These are phyloP conservation scores for Brachynemurus nebulosus DNA, from an alignment of 2,888 invertebrate genomes.

Conservation along the genomic window DNA sequence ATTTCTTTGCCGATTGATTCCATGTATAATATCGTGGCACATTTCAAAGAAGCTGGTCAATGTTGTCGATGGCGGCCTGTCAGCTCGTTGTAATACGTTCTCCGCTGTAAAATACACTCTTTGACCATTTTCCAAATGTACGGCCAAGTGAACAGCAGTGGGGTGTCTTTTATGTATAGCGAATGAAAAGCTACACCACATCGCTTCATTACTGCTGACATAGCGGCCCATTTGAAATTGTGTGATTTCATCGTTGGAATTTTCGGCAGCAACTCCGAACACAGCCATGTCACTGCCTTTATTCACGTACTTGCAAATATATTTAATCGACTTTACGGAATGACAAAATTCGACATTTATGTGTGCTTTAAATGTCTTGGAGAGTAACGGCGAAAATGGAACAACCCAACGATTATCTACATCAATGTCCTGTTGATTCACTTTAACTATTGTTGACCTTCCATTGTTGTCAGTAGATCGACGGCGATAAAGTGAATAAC, in stretches of 20 bases:
- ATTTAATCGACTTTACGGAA: too few relatives aligned
- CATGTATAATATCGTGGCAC: conserved; percentile 23
- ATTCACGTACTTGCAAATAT: conserved; percentile 30
- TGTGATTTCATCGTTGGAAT: conserved; percentile 20
- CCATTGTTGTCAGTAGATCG: conserved; percentile 18
- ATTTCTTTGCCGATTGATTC: conserved; percentile 22
- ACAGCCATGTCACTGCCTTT: conserved; percentile 29
- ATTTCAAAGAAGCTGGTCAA: conserved; percentile 17
- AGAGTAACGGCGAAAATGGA: conserved; percentile 24
- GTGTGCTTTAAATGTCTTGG: conserved; percentile 24
- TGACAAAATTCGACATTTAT: conserved; percentile 30
- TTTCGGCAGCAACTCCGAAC: conserved; percentile 21
- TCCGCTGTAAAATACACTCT: conserved; percentile 7
- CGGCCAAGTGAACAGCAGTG: conserved; percentile 20
- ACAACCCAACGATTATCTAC: conserved; percentile 27
- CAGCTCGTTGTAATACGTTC: conserved; percentile 11
- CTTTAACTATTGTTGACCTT: conserved; percentile 16
- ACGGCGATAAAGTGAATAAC: conserved; percentile 15
- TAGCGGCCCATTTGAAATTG: conserved; percentile 21
- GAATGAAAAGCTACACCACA: conserved; percentile 21
- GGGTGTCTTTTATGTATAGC: conserved; percentile 23
- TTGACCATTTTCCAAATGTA: conserved; percentile 6
- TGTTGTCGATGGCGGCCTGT: conserved; percentile 13
- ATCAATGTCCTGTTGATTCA: conserved; percentile 14
- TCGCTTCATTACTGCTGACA: conserved; percentile 22